Base-by-base conservation (phyloP, 1,140 invertebrate species). In the Cataglyphis hispanica region DNA sequence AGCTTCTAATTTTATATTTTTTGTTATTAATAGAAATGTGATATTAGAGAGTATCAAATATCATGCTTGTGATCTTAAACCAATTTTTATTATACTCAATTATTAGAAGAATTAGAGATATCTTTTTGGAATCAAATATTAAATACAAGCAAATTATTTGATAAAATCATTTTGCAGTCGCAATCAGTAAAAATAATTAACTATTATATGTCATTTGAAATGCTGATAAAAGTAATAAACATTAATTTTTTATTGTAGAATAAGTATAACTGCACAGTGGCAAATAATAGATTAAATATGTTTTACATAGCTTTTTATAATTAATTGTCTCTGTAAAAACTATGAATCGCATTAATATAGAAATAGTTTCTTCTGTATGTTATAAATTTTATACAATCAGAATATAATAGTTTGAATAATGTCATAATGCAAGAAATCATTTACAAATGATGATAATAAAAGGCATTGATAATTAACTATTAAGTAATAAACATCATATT, bases 51-150 rank as follows among this genome's bases (percentile, higher is more conserved):
- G 46, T 50, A 50, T 50, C 8, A n/a, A 75, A 56, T 58, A 5
- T 34, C 7, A 13, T 43, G 19, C 2, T 8, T 34, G 40, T 50
- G 8, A 76, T 27, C 19, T 76, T 40, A 76, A 43, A 63, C 19
- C 25, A 27, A 13, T 58, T 74, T 11, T 64, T 31, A 60, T 56
- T 86, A 10, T 58, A 40, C 60, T 81, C 27, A 84, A 46, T 7
- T 86, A 89, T 84, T 46, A 16, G 64, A 86, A 90, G 85, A 90
- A 86, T 89, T 61, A 78, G 89, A 78, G 88, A 90, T 91, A 83
- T 43, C 16, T 66, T 84, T 61, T 84, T 31, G 63, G 31, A 31
- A 46, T 75, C 63, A 88, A 58, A 66, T 22, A 76, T 19, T 60
- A 40, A n/a, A 2, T 74, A 34, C 1, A n/a, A 7, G 34, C 27